Conservation (phyloP, 2,888 invertebrate species). For the Lampropteryx suffumata region DNA sequence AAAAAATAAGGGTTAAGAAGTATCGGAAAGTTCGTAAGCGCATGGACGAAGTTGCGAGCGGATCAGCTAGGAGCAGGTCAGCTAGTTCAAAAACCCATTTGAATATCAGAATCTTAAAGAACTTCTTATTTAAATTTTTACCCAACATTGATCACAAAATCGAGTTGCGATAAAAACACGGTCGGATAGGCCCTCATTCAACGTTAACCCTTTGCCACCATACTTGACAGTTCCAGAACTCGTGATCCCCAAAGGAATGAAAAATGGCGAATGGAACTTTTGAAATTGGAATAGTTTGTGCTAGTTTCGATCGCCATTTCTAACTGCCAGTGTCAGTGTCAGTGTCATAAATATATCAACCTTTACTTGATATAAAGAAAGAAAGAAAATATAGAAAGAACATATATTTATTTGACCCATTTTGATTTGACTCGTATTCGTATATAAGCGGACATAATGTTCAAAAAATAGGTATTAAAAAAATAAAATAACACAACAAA, state of each 20-base stretch:
- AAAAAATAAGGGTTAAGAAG: too few species aligned
- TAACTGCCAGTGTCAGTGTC: constrained; percentile 21
- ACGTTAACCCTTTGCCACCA: constrained; percentile 38
- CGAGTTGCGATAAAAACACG: constrained; percentile 15
- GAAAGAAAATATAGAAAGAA: too few species aligned
- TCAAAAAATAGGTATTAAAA: too few species aligned
- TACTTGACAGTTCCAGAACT: constrained; percentile 40
- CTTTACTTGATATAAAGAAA: constrained; percentile 2
- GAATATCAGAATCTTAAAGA: constrained; percentile 1
- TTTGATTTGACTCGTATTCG: too few species aligned
- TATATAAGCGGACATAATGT: too few species aligned
- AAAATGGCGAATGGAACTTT: constrained; percentile 57
- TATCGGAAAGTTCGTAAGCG: too few species aligned
- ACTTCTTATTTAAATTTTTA: background rate
- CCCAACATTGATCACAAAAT: background rate
- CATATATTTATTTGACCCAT: too few species aligned
- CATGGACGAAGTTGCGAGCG: too few species aligned
- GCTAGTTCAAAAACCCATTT: background rate
- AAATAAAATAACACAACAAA: too few species aligned
- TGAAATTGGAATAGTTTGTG: constrained; percentile 61
- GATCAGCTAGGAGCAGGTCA: too few species aligned
- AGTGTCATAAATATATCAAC: constrained; percentile 27
- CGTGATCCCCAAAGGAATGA: constrained; percentile 55
- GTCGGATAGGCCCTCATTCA: constrained; percentile 23
- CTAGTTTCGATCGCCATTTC: constrained; percentile 37